phyloP scores from a whole-genome alignment of 2,113 vertebrate species.

The Microtus oregoni region DNA sequence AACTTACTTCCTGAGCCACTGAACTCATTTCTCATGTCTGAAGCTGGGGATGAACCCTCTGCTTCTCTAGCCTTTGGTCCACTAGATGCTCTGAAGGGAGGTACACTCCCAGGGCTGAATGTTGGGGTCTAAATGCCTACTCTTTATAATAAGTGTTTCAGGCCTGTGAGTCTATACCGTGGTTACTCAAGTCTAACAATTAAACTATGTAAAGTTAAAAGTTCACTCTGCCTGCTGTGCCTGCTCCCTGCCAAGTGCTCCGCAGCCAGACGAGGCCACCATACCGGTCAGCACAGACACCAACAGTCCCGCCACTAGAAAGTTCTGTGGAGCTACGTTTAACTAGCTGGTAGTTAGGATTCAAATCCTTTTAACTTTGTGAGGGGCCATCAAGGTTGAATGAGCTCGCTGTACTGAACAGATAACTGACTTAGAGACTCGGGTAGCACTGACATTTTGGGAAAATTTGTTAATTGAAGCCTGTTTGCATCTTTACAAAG shows the following conservation, averaged over 20 bases:
- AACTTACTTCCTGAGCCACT: background rate
- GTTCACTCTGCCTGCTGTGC: background rate
- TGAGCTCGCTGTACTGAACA: background rate
- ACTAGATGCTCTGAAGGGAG: background rate
- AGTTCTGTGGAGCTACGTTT: background rate
- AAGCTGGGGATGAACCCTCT: background rate
- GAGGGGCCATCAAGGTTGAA: background rate
- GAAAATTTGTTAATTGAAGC: background rate
- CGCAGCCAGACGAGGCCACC: background rate
- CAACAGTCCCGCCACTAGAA: background rate
- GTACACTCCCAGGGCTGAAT: too few species aligned
- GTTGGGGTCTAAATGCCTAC: background rate
- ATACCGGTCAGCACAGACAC: background rate
- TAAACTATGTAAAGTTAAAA: background rate
- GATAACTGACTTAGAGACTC: background rate
- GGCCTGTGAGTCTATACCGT: too few species aligned
- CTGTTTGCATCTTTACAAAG: background rate
- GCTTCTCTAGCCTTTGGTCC: background rate
- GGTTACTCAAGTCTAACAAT: background rate
- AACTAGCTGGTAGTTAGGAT: fast-evolving
- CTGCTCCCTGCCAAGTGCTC: background rate
- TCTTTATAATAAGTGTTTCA: background rate
- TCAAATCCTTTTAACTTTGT: background rate
- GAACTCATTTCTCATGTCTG: background rate
- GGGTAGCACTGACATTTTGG: background rate